Conservation (phyloP, 2,888 invertebrate species). For the Eristalis tenax region DNA sequence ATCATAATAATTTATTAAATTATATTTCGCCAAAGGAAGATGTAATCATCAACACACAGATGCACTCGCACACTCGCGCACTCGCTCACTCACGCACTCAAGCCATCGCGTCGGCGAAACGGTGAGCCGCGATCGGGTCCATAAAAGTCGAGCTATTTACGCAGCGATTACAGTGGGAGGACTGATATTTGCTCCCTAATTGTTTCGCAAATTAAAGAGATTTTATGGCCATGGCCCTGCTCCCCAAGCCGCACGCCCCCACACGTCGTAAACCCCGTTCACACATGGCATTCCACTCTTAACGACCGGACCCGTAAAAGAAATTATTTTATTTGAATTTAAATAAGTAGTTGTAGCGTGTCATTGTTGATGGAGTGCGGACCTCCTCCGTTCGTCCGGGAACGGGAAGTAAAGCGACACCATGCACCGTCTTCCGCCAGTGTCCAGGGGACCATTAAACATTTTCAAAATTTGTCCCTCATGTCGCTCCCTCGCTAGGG, state of each 20-base stretch:
- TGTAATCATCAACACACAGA: slow-evolving; percentile 47
- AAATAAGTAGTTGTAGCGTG: slow-evolving; percentile 13
- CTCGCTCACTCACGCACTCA: neutral
- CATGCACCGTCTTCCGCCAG: neutral
- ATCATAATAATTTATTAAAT: slow-evolving; percentile 66
- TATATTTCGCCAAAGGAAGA: slow-evolving; percentile 65
- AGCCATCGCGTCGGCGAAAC: neutral
- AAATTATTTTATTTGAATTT: slow-evolving; percentile 37
- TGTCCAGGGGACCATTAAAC: slow-evolving; percentile 4
- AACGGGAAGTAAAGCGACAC: neutral
- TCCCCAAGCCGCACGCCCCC: neutral
- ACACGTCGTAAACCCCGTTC: neutral
- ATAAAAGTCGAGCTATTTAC: slow-evolving; percentile 36
- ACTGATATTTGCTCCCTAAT: slow-evolving; percentile 48
- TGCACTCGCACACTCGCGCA: neutral
- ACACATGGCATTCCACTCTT: slow-evolving; percentile 25
- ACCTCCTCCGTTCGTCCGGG: neutral
- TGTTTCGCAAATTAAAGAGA: slow-evolving; percentile 36
- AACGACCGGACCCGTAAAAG: slow-evolving; percentile 25
- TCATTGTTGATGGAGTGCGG: neutral
- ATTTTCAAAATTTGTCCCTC: slow-evolving; percentile 17
- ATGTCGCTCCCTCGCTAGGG: neutral
- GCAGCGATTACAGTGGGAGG: slow-evolving; percentile 44
- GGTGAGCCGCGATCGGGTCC: neutral
- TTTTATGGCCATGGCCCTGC: neutral